phyloP scores from a whole-genome alignment of 2,797 vertebrate genomes.

The Parauchenoglanis punctatus region DNA sequence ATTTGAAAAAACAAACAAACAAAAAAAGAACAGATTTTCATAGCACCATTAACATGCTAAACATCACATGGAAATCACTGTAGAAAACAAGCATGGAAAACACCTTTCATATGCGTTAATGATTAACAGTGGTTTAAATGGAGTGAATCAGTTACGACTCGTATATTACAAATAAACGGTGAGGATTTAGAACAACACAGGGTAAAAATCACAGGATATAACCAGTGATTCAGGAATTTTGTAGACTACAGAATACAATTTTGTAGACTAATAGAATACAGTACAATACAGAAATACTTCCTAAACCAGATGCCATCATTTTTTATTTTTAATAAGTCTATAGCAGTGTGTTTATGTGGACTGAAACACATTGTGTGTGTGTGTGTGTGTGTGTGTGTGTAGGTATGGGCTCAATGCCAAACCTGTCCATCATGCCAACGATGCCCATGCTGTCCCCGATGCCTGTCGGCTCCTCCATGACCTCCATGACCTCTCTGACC shows the following conservation, averaged over 20 bases:
- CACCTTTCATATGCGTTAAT: neutral
- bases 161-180: neutral
- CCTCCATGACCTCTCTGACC: conserved; percentile 70
- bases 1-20: neutral
- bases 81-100: neutral
- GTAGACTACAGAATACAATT: neutral
- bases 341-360: neutral
- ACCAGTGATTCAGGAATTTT: neutral
- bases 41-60: neutral
- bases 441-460: conserved; percentile 76
- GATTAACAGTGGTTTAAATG: neutral
- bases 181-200: neutral
- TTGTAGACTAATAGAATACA: neutral
- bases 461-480: conserved; percentile 74
- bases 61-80: neutral
- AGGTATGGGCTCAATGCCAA: conserved; percentile 91
- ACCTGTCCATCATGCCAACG: conserved; percentile 83
- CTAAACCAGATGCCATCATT: neutral
- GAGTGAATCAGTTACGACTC: neutral
- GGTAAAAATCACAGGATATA: neutral
- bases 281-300: neutral
- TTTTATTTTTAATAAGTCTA: neutral
- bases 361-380: neutral
- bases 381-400: conserved; percentile 41
- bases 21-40: neutral